A percentile compares a stretch with the other conserved stretches of the same genome.
phyloP scores from a whole-genome alignment of 1,140 invertebrate genomes.

The Drosophila bocqueti region DNA sequence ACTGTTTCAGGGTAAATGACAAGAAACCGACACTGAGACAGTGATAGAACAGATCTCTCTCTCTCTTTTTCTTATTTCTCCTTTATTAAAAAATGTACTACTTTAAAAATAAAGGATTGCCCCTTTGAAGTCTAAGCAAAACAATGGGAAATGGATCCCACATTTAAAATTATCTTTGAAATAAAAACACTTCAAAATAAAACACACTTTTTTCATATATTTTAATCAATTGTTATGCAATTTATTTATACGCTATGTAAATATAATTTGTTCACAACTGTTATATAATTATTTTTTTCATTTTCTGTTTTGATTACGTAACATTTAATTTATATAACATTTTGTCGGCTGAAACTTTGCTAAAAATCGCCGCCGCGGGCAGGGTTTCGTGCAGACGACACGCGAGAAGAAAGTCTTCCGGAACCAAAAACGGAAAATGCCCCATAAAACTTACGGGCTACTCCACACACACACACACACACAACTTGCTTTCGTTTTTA shows the following conservation, averaged over 20 bases:
- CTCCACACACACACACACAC: not conserved
- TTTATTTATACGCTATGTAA: slow-evolving; percentile 82
- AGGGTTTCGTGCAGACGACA: not conserved
- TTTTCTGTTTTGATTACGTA: slow-evolving; percentile 37
- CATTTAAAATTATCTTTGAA: too few relatives aligned
- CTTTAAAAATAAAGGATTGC: too few relatives aligned
- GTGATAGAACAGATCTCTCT: too few relatives aligned
- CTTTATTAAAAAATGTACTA: too few relatives aligned
- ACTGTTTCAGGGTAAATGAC: too few relatives aligned
- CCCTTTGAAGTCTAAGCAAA: too few relatives aligned
- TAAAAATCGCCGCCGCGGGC: slow-evolving; percentile 10
- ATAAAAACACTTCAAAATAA: not conserved
- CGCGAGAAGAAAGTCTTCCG: slow-evolving; percentile 4
- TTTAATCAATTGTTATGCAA: slow-evolving; percentile 82
- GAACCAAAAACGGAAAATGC: slow-evolving; percentile 6
- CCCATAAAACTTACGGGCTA: slow-evolving; percentile 18
- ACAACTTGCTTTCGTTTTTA: slow-evolving; percentile 3
- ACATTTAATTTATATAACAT: slow-evolving; percentile 22
- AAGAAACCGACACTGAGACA: too few relatives aligned
- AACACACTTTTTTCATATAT: slow-evolving; percentile 27
- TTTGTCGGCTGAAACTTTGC: slow-evolving; percentile 61
- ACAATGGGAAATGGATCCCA: too few relatives aligned
- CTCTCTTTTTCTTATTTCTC: too few relatives aligned
- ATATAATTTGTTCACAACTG: slow-evolving; percentile 83
- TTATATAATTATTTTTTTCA: slow-evolving; percentile 74